A percentile compares a stretch with the other conserved stretches of the same genome.
Conservation (phyloP, 23 tunicate species). For the Oikopleura dioica region DNA sequence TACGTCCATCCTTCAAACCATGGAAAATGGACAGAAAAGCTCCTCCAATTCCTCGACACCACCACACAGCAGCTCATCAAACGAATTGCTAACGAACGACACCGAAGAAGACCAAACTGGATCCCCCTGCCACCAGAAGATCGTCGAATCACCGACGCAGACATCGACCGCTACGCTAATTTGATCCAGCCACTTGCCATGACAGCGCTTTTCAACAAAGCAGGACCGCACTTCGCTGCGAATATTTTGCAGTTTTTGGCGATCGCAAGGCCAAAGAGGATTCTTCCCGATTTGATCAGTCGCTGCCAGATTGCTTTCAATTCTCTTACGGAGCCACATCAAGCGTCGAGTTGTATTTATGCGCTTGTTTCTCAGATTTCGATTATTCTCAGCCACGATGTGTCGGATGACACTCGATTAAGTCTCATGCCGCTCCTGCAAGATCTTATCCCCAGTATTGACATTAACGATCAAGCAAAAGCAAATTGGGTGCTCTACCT, state of each 20-base stretch:
- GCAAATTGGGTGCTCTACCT: not conserved
- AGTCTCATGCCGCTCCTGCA: not conserved
- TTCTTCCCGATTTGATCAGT: not conserved
- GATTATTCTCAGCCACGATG: not conserved
- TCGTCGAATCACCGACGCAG: not conserved
- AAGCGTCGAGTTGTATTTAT: conserved; percentile 6
- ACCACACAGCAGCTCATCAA: not conserved
- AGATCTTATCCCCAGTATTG: conserved; percentile 3
- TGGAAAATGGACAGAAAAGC: conserved; percentile 12
- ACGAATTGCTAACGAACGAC: not conserved
- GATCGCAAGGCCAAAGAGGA: not conserved
- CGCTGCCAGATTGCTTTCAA: conserved; percentile 8
- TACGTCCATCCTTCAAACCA: conserved; percentile 4
- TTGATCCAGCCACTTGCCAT: not conserved
- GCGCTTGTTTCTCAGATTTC: not conserved
- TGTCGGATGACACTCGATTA: not conserved
- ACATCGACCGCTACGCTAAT: not conserved
- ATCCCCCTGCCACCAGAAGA: not conserved
- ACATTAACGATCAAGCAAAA: conserved; percentile 10
- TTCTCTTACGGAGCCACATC: conserved; percentile 5
- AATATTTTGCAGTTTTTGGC: conserved; percentile 13
- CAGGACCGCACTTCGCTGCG: not conserved
- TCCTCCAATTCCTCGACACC: conserved; percentile 9
- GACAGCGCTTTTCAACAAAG: conserved; percentile 10
- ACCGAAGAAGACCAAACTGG: conserved; percentile 1